Percentiles rank a stretch among this genome's conserved stretches.
Conservation (phyloP, 2,797 vertebrate genomes). For the Spinus pinus region DNA sequence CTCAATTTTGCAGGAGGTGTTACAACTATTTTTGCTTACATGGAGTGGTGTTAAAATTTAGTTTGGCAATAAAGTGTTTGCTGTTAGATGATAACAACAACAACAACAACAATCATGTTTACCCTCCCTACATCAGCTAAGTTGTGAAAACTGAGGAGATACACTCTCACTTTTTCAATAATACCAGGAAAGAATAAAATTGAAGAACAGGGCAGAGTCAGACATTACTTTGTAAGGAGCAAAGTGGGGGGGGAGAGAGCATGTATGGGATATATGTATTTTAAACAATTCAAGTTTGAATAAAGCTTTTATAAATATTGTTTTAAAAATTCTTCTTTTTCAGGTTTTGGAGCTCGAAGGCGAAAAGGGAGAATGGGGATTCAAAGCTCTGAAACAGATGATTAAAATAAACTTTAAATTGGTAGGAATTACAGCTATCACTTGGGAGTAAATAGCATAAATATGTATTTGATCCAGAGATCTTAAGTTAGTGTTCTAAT, state of each 20-base stretch:
- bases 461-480: neutral
- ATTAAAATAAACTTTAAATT: conserved; percentile 99
- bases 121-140: neutral
- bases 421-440: conserved; percentile 78
- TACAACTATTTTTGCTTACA: neutral
- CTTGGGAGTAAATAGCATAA: neutral
- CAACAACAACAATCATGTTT: neutral
- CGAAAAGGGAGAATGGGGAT: conserved; percentile 99
- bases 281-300: neutral
- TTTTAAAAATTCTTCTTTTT: conserved; percentile 36
- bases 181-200: neutral
- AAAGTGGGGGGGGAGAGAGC: neutral
- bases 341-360: conserved; percentile 98
- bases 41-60: neutral
- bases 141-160: neutral
- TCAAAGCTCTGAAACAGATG: conserved; percentile 99
- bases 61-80: neutral
- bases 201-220: neutral
- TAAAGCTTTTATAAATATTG: neutral
- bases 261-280: neutral
- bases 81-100: neutral
- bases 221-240: neutral
- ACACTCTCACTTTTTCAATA: neutral
- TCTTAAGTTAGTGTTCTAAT: neutral
- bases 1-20: neutral